These are phyloP conservation scores for Aphelenchoides besseyi DNA, from an alignment of 1,140 invertebrate genomes.

Conservation along the genomic window DNA sequence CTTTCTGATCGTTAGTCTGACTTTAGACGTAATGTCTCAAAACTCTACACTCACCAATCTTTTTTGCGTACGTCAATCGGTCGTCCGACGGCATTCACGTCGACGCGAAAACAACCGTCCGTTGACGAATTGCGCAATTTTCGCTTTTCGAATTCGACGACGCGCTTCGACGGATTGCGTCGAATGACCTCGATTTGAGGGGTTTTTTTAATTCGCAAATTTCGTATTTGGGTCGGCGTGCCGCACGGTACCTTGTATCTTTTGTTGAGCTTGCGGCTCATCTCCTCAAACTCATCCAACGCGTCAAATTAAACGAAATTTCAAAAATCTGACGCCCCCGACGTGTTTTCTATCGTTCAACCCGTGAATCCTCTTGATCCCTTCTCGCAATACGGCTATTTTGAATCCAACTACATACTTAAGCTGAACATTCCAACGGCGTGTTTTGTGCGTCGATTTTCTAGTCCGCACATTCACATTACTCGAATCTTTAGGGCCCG, in stretches of 20 bases:
- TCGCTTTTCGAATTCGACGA: not conserved
- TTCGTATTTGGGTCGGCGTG: not conserved
- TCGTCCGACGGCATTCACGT: not conserved
- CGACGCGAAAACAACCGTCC: not conserved
- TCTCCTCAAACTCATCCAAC: not conserved
- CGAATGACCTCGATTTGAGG: not conserved
- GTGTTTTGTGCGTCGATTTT: not conserved
- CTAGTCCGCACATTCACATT: not conserved
- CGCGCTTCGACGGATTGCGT: not conserved
- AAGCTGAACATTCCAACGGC: not conserved
- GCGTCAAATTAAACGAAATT: not conserved
- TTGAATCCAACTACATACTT: not conserved
- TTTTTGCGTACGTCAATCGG: not conserved
- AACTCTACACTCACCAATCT: not conserved
- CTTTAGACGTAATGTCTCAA: no score
- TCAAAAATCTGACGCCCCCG: not conserved
- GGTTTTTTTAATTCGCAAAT: not conserved
- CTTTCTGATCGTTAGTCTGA: no score
- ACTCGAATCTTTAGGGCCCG: not conserved
- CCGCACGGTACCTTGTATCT: not conserved
- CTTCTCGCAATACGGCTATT: not conserved
- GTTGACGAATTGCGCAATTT: not conserved
- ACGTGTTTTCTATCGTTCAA: no score
- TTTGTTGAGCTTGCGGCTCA: no score
- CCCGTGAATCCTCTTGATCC: not conserved